Evolutionary conservation across 1,140 invertebrate genomes (phyloP).

Genomic region (Hyles euphorbiae): DNA sequence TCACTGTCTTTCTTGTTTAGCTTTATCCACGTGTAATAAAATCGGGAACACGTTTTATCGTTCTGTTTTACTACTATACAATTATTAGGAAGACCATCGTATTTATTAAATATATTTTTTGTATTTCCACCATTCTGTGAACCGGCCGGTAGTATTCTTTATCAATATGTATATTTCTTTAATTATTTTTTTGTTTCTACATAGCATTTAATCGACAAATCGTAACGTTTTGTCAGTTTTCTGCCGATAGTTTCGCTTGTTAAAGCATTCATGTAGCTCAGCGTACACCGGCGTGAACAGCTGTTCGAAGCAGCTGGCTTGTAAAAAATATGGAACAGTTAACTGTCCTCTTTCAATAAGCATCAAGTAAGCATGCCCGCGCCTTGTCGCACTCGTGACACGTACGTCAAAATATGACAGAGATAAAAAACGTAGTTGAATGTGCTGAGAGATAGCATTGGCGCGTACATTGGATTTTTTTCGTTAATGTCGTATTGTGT

Average conservation of each 20-base stretch:
- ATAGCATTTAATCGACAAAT: too few species aligned
- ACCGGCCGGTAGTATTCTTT: too few species aligned
- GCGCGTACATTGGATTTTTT: slow-evolving; percentile 8
- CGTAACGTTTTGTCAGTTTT: neutral
- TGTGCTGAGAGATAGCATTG: slow-evolving; percentile 1
- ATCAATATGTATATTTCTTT: too few species aligned
- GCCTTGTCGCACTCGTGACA: slow-evolving; percentile 41
- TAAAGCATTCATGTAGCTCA: neutral
- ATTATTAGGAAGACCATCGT: too few species aligned
- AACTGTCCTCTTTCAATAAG: slow-evolving; percentile 55
- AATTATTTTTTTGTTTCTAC: too few species aligned
- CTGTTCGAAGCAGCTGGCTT: slow-evolving; percentile 67
- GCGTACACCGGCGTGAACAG: slow-evolving; percentile 57
- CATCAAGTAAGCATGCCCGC: slow-evolving; percentile 31
- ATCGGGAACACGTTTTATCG: neutral
- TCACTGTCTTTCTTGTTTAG: slow-evolving; percentile 35
- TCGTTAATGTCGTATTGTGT: neutral
- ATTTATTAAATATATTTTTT: too few species aligned
- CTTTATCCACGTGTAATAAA: slow-evolving; percentile 20
- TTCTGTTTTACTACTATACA: too few species aligned
- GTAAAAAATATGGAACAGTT: slow-evolving; percentile 67
- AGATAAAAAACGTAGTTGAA: slow-evolving; percentile 33
- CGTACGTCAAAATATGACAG: slow-evolving; percentile 26
- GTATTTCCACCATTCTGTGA: too few species aligned
- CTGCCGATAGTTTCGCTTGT: neutral